Percentiles rank a stretch among this genome's conserved stretches.
Evolutionary conservation across 2,113 vertebrate species (phyloP).

Genomic region (Rhegmatorhina hoffmannsi): DNA sequence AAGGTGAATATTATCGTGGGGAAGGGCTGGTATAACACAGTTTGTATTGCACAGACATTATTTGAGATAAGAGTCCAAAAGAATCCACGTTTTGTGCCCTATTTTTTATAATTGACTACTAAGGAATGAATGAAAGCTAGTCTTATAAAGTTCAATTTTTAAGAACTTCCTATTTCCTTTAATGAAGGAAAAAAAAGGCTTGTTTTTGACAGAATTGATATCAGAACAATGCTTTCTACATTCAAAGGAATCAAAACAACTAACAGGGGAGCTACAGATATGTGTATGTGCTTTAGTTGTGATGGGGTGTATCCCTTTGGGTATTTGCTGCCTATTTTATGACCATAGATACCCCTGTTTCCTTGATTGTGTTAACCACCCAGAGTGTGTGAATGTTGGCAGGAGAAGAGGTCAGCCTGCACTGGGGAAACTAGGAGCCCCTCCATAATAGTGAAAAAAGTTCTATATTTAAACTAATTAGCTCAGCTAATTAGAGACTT

Average conservation of each 20-base stretch:
- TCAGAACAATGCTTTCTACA: background rate
- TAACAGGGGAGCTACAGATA: background rate
- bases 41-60: background rate
- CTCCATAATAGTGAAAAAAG: background rate
- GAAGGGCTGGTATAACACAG: background rate
- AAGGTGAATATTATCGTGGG: background rate
- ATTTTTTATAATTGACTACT: background rate
- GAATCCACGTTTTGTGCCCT: background rate
- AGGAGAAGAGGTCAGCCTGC: background rate
- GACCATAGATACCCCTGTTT: background rate
- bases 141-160: background rate
- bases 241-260: background rate
- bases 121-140: background rate
- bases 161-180: background rate
- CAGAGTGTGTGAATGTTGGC: background rate
- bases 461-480: background rate
- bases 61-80: background rate
- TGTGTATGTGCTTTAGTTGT: accelerated
- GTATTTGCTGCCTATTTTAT: background rate
- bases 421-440: background rate
- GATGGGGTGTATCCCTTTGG: background rate
- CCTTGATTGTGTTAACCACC: background rate
- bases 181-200: background rate
- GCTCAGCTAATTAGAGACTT: background rate
- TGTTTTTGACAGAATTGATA: background rate